Evolutionary conservation across 2,113 vertebrate genomes (phyloP).

Genomic region (Marcusenius ussheri): DNA sequence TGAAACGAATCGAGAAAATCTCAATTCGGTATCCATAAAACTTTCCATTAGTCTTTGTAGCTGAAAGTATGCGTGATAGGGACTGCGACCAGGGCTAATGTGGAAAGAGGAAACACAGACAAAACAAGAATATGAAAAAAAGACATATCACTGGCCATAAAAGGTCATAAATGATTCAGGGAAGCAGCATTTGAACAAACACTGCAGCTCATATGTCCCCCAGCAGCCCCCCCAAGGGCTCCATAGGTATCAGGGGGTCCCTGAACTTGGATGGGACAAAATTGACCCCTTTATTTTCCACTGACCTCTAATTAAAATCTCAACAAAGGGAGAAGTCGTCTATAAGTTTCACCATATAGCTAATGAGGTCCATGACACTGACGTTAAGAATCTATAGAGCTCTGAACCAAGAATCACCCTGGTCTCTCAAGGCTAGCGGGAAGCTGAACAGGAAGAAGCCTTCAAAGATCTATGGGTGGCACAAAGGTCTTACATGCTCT

Average conservation of each 20-base stretch:
- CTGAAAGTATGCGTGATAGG: background rate
- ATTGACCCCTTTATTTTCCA: background rate
- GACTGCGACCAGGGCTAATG: background rate
- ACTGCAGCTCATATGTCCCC: background rate
- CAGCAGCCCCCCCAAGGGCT: background rate
- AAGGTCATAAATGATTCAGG: background rate
- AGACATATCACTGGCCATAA: background rate
- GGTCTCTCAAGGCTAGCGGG: background rate
- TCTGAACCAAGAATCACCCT: background rate
- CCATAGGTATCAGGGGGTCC: background rate
- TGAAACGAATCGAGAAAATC: background rate
- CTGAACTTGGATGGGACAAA: background rate
- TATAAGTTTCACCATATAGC: background rate
- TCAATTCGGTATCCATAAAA: background rate
- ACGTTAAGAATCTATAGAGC: background rate
- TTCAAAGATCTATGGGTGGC: background rate
- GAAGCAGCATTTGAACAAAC: background rate
- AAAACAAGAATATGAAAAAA: background rate
- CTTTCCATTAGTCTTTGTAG: background rate
- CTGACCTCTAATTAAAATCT: background rate
- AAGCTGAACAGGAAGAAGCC: background rate
- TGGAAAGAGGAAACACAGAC: background rate
- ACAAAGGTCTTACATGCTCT: conserved; percentile 83
- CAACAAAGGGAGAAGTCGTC: background rate
- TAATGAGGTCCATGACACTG: background rate